Evolutionary conservation across 2,888 invertebrate genomes (phyloP), one percentile per base, ranked within the genome.

Genomic region (Phyllotreta striolata): DNA sequence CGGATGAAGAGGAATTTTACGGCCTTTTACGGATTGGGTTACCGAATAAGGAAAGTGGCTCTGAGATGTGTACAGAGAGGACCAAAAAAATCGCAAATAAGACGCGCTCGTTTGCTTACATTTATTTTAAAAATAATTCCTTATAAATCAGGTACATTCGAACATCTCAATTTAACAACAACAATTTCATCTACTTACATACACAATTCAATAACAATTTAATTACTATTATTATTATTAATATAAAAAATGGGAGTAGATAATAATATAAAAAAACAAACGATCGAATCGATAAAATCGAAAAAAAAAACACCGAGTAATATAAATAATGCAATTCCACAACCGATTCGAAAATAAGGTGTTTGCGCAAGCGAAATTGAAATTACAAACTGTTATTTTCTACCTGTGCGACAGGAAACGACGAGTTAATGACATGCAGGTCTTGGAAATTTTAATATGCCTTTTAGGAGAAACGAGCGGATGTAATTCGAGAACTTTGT

Each of bases 371-470:
- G 24, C 40, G 49, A 47, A 55, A 40, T 24, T 39, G 49, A 47
- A 37, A 40, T 24, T 39, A 55, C 10, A 14, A 44, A 56, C 14
- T 13, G 44, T 43, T 56, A 47, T 51, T 57, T 24, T 24, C 24
- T 24, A 24, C 24, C 40, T 40, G 12, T 24, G 0, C 41, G 58
- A 74, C 76, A 74, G 76, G 76, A 76, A 74, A 69, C 72, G 61
- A 63, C 64, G 67, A 66, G 64, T 67, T 72, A 72, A 74, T 72
- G 69, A 72, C 72, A 77, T 74, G 74, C 72, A 73, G 70, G 73
- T 63, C 58, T 70, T 64, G 67, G 69, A n/a, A 47, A 47, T 47
- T 70, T 75, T 76, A 75, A 74, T 73, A 76, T 77, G 75, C 77
- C 75, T 70, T 24, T 67, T 70, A 70, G 69, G 67, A 69, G 65